Base-by-base conservation (phyloP, 2,888 invertebrate genomes). In the Trichopria drosophilae region DNA sequence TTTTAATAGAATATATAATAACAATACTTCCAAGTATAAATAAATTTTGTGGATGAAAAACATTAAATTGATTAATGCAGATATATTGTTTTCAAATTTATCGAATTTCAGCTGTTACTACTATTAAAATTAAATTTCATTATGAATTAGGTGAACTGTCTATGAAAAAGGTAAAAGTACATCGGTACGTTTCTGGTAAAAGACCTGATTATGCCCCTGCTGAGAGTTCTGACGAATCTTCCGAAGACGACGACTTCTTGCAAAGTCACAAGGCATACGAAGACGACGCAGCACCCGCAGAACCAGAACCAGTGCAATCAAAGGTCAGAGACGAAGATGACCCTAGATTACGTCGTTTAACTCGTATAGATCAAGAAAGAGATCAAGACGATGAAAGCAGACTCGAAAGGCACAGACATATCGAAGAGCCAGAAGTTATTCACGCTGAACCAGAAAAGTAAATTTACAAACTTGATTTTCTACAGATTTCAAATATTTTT, bases 141-240 rank as follows among this genome's bases (percentile, higher is more conserved):
- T n/a, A n/a, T n/a, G n/a, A n/a, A n/a, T n/a, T n/a, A 94, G 94
- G 96, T 72, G 94, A 96, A 79, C 80, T 96, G 62, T 93, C 95
- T 66, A 99, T 98, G 98, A 92, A 99, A 81, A 98, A 98, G 76
- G 99, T 99, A 22, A 99, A 99, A 79, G 99, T 99, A 0, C 94
- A 93, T 72, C 84, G 99, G 43, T 99, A 99, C 73, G 94, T 99
- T 53, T 95, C 97, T 20, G 99, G 99, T 53, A 97, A 99, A 79
- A 85, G 93, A 60, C 96, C 96, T 13, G 95, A 96, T 69, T 97
- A 95, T 79, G 96, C 97, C 2, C 93, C 90, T 68, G 86, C 84
- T 23, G 84, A 83, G 10, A 88, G 88, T 51, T 92, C 92, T 39
- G 90, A 92, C 22, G 93, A 93, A 59, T 93, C 93, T 52, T 91